phyloP scores from a whole-genome alignment of 2,797 vertebrate species.

The Pygocentrus nattereri region DNA sequence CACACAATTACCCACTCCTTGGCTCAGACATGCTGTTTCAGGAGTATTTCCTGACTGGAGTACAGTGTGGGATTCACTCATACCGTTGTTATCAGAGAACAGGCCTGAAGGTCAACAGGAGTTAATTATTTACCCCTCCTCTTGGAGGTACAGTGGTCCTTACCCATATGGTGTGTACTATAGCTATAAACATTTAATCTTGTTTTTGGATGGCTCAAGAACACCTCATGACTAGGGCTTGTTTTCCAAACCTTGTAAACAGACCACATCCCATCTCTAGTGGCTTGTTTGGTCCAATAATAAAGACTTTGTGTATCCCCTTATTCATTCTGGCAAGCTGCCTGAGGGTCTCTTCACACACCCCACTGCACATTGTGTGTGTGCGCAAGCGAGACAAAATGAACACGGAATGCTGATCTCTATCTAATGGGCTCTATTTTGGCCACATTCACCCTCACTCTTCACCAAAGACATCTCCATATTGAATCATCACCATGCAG shows the following conservation, averaged over 20 bases:
- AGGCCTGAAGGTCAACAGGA: constrained; percentile 34
- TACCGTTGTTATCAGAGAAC: constrained; percentile 12
- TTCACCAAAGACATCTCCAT: neutral
- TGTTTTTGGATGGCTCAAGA: constrained; percentile 23
- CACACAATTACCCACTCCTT: too few relatives aligned
- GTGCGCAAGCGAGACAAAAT: constrained; percentile 22
- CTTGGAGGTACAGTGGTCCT: neutral
- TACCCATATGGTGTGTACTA: constrained; percentile 10
- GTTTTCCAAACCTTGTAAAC: constrained; percentile 44
- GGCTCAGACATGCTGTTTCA: neutral
- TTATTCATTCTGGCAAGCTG: constrained; percentile 56
- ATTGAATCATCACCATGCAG: constrained; percentile 9
- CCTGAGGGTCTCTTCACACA: constrained; percentile 57
- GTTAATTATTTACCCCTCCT: constrained; percentile 35
- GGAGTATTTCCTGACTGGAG: neutral
- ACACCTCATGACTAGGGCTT: constrained; percentile 12
- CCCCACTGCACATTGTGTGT: constrained; percentile 42
- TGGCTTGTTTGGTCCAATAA: constrained; percentile 55
- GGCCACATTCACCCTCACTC: constrained; percentile 11
- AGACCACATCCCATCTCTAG: constrained; percentile 47
- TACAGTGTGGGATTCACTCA: constrained; percentile 1
- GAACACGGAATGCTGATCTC: constrained; percentile 22
- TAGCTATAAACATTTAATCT: constrained; percentile 12
- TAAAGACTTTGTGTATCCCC: constrained; percentile 55
- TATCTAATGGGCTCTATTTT: constrained; percentile 25